phyloP scores from a whole-genome alignment of 1,140 invertebrate species.

The Habropoda laboriosa region DNA sequence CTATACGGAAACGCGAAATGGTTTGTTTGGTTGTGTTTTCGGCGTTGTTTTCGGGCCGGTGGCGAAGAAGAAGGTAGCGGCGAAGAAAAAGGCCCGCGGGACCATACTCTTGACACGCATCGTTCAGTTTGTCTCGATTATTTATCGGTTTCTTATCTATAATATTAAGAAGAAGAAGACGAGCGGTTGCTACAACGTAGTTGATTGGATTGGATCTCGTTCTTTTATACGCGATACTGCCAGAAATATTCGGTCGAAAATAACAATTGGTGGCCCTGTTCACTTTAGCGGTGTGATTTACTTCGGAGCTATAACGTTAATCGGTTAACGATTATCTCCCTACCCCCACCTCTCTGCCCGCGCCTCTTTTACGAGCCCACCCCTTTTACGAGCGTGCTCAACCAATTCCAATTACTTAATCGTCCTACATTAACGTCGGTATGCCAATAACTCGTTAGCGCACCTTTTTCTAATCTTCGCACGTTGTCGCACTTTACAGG shows the following conservation, averaged over 20 bases:
- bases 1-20: too few relatives aligned
- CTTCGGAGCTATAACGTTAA: not conserved
- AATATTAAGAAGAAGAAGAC: too few relatives aligned
- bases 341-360: too few relatives aligned
- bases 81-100: conserved; percentile 12
- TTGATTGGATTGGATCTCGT: not conserved
- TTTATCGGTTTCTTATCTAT: not conserved
- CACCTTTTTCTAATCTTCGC: conserved; percentile 61
- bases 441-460: conserved; percentile 44
- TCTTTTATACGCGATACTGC: conserved; percentile 23
- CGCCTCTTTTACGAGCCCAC: too few relatives aligned
- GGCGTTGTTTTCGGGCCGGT: too few relatives aligned
- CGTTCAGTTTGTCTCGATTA: conserved; percentile 7
- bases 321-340: not conserved
- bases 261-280: not conserved
- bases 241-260: conserved; percentile 23
- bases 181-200: not conserved
- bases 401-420: conserved; percentile 55
- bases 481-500: conserved; percentile 43
- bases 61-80: too few relatives aligned
- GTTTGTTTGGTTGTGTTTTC: too few relatives aligned
- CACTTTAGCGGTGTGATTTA: not conserved
- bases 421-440: conserved; percentile 41
- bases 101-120: conserved; percentile 1
- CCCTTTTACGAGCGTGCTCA: conserved; percentile 37